Percentiles rank a stretch among this genome's conserved stretches.
phyloP scores from a whole-genome alignment of 1,140 invertebrate species.

The Phymastichus coffea region DNA sequence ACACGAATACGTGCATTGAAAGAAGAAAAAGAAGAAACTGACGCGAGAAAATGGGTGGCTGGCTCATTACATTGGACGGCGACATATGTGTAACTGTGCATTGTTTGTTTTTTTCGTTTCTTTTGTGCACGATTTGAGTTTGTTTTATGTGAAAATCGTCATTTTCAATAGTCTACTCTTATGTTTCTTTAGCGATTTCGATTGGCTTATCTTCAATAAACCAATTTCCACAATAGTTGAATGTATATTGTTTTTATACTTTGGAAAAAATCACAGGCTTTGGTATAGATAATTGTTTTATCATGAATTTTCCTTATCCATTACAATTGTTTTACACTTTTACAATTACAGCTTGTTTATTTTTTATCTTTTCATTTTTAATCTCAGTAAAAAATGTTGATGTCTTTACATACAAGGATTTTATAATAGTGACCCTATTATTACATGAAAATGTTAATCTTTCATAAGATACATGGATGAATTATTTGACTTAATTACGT shows the following conservation, averaged over 20 bases:
- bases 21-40: constrained; percentile 16
- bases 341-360: neutral
- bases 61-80: constrained; percentile 24
- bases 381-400: constrained; percentile 17
- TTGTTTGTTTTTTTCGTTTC: constrained; percentile 6
- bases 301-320: neutral
- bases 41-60: constrained; percentile 11
- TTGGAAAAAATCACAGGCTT: constrained; percentile 29
- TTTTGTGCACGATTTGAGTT: neutral
- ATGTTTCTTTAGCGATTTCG: no score
- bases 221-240: no score
- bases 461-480: constrained; percentile 26
- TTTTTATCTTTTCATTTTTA: constrained; percentile 13
- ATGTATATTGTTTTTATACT: constrained; percentile 12
- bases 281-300: constrained; percentile 12
- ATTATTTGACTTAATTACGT: constrained; percentile 36
- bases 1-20: neutral
- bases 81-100: constrained; percentile 7
- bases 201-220: no score
- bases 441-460: constrained; percentile 28
- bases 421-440: constrained; percentile 1
- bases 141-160: no score
- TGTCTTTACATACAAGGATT: constrained; percentile 18
- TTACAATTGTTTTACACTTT: constrained; percentile 5
- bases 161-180: no score